Percentiles rank a stretch among this genome's conserved stretches.
Evolutionary conservation across 2,113 vertebrate genomes (phyloP).

Genomic region (Prionailurus bengalensis): DNA sequence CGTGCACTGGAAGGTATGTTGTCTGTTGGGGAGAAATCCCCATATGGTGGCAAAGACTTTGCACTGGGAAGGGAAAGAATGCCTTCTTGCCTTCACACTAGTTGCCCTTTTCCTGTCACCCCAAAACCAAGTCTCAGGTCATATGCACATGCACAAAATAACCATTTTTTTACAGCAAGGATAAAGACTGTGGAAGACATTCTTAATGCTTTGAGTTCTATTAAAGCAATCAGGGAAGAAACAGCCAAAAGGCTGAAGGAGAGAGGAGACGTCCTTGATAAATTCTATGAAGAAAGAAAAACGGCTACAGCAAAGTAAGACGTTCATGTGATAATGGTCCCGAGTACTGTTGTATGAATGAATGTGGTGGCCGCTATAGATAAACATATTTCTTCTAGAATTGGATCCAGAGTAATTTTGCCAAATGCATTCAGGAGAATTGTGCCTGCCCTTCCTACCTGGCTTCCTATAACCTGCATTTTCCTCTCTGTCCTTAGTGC

Average conservation of each 20-base stretch:
- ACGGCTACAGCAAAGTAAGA: not conserved
- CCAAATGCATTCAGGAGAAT: too few species aligned
- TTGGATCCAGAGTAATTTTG: too few species aligned
- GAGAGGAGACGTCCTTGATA: not conserved
- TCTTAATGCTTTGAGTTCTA: too few species aligned
- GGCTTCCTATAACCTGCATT: too few species aligned
- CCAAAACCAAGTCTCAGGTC: not conserved
- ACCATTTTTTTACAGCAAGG: not conserved
- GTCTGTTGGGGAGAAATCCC: not conserved
- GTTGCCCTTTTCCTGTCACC: not conserved
- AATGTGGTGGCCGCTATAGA: too few species aligned
- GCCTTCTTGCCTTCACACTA: not conserved
- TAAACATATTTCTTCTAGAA: too few species aligned
- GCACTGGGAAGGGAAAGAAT: not conserved
- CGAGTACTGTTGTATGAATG: too few species aligned
- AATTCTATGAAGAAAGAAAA: not conserved
- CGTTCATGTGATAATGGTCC: too few species aligned
- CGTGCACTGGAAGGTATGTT: not conserved
- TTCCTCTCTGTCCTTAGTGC: too few species aligned
- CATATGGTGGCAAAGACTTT: not conserved
- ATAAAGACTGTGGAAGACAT: too few species aligned
- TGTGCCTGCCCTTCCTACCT: too few species aligned
- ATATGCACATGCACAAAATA: not conserved
- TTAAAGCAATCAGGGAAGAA: too few species aligned
- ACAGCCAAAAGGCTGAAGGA: not conserved